Base-by-base conservation (phyloP, 2,888 invertebrate genomes). In the Tethea ocularis region DNA sequence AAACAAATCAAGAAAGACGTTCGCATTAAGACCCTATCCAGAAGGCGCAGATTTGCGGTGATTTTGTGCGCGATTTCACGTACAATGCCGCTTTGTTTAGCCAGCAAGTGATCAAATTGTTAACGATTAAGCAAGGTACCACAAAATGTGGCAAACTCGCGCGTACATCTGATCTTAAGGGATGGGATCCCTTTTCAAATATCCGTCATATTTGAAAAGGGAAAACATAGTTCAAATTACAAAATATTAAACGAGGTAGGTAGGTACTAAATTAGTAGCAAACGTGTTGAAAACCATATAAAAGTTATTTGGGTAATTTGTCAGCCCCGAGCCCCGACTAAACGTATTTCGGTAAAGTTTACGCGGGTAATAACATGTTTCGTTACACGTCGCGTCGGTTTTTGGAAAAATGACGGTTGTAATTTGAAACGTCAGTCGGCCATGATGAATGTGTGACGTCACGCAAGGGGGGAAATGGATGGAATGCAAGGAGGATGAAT, bases 381-480 rank as follows among this genome's bases (percentile, higher is more conserved):
- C 60, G 61, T 20, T 46, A 1, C 20, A 46, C 60, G 61, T 63
- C 61, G 61, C 60, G 61, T 63, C 61, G 60, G 60, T 38, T 61
- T 58, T 61, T 59, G 62, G 62, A 69, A 76, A 76, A 75, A 77
- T 70, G 66, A 61, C 67, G 60, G 67, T 69, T 68, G 76, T 77
- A 80, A 76, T 80, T 78, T 79, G 58, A 59, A 59, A 65, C 68
- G 80, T 71, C 78, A 72, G 76, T 63, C 59, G 46, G 46, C 46
- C 61, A 71, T 80, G 82, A 82, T 81, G 77, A 77, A 84, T 78
- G 74, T 70, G 63, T 69, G 74, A 74, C 67, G 70, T 68, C 72
- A 77, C 71, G 71, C 69, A 52, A 69, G 61, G 58, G 56, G 59
- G 36, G 36, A 3, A 36, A 11, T 10, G 36, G 10, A 3, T 2